Conservation (phyloP, 2,888 invertebrate species). For the Epistrophella euchroma region DNA sequence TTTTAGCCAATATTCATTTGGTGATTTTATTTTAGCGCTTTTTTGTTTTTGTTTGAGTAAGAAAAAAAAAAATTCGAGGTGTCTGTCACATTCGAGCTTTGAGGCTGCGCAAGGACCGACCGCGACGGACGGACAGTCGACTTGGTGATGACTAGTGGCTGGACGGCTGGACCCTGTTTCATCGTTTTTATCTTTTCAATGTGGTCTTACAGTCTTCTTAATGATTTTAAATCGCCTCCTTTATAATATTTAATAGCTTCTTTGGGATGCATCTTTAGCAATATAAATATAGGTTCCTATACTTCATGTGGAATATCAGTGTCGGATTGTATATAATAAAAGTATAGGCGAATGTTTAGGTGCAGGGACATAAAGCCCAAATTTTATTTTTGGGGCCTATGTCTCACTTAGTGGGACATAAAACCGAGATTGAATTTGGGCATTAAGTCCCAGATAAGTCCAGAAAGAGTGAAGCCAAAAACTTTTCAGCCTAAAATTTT, state of each 20-base stretch:
- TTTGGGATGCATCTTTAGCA: conserved; percentile 21
- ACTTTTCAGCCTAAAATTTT: no score
- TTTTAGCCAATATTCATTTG: conserved; percentile 83
- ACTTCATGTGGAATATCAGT: neutral
- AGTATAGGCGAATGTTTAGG: neutral
- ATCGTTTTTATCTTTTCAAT: conserved; percentile 73
- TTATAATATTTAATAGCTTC: conserved; percentile 77
- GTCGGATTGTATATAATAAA: neutral
- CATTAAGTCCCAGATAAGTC: no score
- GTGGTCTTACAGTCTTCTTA: conserved; percentile 81
- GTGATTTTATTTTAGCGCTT: conserved; percentile 65
- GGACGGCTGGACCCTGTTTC: conserved; percentile 78
- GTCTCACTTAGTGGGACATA: no score
- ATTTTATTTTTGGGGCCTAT: no score
- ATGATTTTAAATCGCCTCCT: conserved; percentile 84
- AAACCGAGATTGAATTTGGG: no score
- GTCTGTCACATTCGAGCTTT: conserved; percentile 58
- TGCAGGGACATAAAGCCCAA: no score
- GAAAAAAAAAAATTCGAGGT: conserved; percentile 41
- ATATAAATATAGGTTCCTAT: neutral
- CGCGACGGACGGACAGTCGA: conserved; percentile 21
- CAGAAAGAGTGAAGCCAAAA: no score
- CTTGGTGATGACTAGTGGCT: conserved; percentile 63
- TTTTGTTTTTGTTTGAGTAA: conserved; percentile 28
- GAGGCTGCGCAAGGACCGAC: conserved; percentile 1